A percentile compares a stretch with the other conserved stretches of the same genome.
phyloP scores from a whole-genome alignment of 2,888 invertebrate species.

The Nematopogon swammerdamellus region DNA sequence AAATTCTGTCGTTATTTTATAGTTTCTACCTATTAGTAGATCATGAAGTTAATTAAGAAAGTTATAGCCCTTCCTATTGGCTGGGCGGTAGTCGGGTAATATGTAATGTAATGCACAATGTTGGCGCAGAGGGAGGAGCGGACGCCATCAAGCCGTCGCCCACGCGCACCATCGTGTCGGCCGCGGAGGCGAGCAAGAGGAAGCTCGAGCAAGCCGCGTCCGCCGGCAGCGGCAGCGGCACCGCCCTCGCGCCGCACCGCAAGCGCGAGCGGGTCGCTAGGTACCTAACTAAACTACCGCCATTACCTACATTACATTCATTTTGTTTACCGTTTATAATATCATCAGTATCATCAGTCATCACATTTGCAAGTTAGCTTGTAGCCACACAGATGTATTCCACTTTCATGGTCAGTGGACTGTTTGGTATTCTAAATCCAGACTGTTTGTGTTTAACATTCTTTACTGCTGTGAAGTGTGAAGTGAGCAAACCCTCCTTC shows the following conservation, averaged over 20 bases:
- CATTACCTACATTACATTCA: background rate
- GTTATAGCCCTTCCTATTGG: too few relatives aligned
- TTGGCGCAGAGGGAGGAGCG: slow-evolving; percentile 41
- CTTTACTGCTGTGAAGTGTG: too few relatives aligned
- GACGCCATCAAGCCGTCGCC: slow-evolving; percentile 63
- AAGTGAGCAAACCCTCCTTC: too few relatives aligned
- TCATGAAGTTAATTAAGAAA: too few relatives aligned
- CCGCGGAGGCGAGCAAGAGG: slow-evolving; percentile 61
- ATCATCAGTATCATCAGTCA: background rate
- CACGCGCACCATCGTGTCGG: slow-evolving; percentile 53
- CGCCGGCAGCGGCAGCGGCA: slow-evolving; percentile 50
- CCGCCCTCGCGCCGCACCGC: slow-evolving; percentile 52
- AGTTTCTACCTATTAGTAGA: too few relatives aligned
- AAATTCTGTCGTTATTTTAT: too few relatives aligned
- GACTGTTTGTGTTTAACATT: too few relatives aligned
- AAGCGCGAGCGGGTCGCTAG: slow-evolving; percentile 62
- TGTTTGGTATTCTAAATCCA: too few relatives aligned
- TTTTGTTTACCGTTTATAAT: background rate
- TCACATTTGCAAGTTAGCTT: background rate
- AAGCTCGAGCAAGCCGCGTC: slow-evolving; percentile 75
- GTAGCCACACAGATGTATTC: too few relatives aligned
- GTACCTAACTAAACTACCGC: slow-evolving; percentile 16
- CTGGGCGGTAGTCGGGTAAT: too few relatives aligned
- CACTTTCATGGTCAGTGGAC: too few relatives aligned
- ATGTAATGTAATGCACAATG: too few relatives aligned